Percentiles rank a stretch among this genome's conserved stretches.
phyloP scores from a whole-genome alignment of 2,888 invertebrate species.

The Temnothorax rugatulus region DNA sequence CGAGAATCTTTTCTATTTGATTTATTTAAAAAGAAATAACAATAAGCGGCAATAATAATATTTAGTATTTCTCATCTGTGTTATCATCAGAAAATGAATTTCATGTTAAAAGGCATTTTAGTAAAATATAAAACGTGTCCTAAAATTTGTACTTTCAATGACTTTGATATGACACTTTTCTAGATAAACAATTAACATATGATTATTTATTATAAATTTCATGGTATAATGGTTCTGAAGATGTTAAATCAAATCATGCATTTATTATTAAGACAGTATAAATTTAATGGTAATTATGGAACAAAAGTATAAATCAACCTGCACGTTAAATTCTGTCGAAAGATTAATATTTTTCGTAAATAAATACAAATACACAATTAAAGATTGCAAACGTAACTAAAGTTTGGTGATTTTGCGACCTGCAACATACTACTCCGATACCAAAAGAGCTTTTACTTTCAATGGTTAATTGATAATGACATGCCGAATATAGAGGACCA shows the following conservation, averaged over 20 bases:
- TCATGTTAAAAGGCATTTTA: neutral
- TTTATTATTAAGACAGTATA: neutral
- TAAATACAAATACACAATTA: neutral
- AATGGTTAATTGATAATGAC: slow-evolving; percentile 80
- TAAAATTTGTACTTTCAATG: neutral
- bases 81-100: neutral
- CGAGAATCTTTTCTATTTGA: neutral
- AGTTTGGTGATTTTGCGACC: slow-evolving; percentile 13
- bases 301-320: neutral
- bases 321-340: neutral
- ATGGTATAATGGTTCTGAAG: neutral
- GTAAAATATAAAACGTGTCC: neutral
- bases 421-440: slow-evolving; percentile 35
- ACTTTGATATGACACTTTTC: neutral
- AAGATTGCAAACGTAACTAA: neutral
- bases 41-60: neutral
- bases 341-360: slow-evolving; percentile 2
- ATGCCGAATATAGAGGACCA: slow-evolving; percentile 71
- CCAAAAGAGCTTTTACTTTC: slow-evolving; percentile 78
- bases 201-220: neutral
- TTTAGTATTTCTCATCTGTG: neutral
- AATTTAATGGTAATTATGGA: neutral
- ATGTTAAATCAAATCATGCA: neutral
- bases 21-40: neutral
- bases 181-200: neutral